Percentiles rank a stretch among this genome's conserved stretches.
These are phyloP conservation scores for Epinephelus lanceolatus DNA, from an alignment of 2,113 vertebrate species.

Conservation along the genomic window DNA sequence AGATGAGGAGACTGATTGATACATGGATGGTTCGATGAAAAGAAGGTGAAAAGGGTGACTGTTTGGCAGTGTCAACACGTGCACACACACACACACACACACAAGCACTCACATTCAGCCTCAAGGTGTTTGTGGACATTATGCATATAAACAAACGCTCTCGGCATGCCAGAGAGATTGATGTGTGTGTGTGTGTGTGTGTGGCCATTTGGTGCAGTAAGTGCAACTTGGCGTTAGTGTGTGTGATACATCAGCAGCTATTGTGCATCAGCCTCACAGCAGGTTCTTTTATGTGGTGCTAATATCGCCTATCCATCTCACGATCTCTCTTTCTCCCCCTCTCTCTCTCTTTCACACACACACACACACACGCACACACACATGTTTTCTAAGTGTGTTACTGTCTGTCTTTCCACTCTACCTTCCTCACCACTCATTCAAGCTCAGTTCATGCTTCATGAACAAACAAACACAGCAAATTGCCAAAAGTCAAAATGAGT, in stretches of 20 bases:
- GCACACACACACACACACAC: not conserved
- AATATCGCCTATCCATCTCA: slow-evolving; percentile 32
- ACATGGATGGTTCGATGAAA: slow-evolving; percentile 9
- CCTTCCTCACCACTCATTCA: not conserved
- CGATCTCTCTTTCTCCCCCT: not conserved
- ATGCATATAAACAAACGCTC: slow-evolving; percentile 23
- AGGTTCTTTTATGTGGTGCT: slow-evolving; percentile 2
- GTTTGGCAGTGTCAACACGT: not conserved
- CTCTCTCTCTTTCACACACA: not conserved
- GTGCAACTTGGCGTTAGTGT: not conserved
- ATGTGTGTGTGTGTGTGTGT: slow-evolving; percentile 1
- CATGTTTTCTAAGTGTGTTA: not conserved
- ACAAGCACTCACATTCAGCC: slow-evolving; percentile 9
- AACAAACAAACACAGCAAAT: slow-evolving; percentile 12
- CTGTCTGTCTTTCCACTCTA: not conserved
- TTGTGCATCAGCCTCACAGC: slow-evolving; percentile 14
- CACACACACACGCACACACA: not conserved
- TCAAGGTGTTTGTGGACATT: slow-evolving; percentile 40
- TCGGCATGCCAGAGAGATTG: slow-evolving; percentile 10
- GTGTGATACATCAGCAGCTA: slow-evolving; percentile 15
- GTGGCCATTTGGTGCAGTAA: not conserved
- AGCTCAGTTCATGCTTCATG: slow-evolving; percentile 3
- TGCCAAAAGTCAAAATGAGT: not conserved
- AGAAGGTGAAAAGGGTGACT: slow-evolving; percentile 32
- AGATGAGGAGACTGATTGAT: slow-evolving; percentile 32